phyloP scores from a whole-genome alignment of 2,888 invertebrate genomes.

The Caenorhabditis angaria region DNA sequence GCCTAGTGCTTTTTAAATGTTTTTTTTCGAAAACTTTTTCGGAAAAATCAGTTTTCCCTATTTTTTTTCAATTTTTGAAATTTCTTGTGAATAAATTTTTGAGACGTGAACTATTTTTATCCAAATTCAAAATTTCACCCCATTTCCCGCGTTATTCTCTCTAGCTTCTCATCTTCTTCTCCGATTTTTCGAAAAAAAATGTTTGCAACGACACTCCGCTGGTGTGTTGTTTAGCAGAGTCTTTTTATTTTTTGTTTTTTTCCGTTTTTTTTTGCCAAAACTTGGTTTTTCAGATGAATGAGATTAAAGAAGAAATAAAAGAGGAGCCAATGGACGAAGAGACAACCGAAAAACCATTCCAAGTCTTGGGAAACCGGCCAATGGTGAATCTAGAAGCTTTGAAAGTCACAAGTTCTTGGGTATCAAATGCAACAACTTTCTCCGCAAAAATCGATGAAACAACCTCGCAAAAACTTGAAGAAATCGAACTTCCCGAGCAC shows the following conservation, averaged over 20 bases:
- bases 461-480: conserved; percentile 36
- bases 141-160: not conserved
- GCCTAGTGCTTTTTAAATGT: too few relatives aligned
- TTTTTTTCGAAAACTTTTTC: too few relatives aligned
- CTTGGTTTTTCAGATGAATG: conserved; percentile 11
- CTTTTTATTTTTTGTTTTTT: conserved; percentile 4
- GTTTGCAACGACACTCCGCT: conserved; percentile 18
- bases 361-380: conserved; percentile 44
- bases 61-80: too few relatives aligned
- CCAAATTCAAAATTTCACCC: not conserved
- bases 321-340: not conserved
- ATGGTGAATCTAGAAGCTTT: conserved; percentile 41
- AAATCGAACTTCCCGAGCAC: conserved; percentile 42
- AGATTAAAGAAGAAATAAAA: conserved; percentile 1
- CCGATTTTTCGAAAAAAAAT: not conserved
- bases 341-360: conserved; percentile 11
- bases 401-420: conserved; percentile 57
- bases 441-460: conserved; percentile 48
- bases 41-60: too few relatives aligned
- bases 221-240: conserved; percentile 13
- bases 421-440: conserved; percentile 58
- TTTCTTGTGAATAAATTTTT: too few relatives aligned
- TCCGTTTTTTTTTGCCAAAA: conserved; percentile 5
- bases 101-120: too few relatives aligned
- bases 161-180: not conserved